Evolutionary conservation across 2,113 vertebrate genomes (phyloP).

Genomic region (Pseudonaja textilis): DNA sequence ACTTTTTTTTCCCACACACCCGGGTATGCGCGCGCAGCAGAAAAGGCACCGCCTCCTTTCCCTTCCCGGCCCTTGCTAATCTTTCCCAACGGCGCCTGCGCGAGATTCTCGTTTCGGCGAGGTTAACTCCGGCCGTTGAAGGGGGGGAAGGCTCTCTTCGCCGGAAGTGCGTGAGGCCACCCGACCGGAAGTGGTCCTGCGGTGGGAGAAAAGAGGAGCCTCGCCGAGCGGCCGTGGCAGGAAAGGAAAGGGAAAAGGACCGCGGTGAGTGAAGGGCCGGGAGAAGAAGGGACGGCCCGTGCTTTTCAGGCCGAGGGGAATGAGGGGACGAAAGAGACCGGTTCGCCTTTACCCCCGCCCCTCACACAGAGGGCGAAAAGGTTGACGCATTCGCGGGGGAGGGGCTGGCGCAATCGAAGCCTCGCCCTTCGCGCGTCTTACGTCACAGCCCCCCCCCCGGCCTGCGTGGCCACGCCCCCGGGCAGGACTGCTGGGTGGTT

Average conservation of each 20-base stretch:
- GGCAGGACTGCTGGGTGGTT: background rate
- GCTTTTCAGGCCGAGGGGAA: too few relatives aligned
- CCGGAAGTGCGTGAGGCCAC: background rate
- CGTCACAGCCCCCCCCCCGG: background rate
- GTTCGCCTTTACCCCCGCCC: background rate
- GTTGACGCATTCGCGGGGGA: background rate
- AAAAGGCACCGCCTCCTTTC: background rate
- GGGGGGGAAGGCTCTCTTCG: too few relatives aligned
- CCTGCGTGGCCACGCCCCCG: background rate
- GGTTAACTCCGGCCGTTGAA: background rate
- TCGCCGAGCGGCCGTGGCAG: background rate
- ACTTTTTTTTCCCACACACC: too few relatives aligned
- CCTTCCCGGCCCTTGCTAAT: background rate
- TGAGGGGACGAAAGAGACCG: background rate
- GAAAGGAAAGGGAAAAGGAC: background rate
- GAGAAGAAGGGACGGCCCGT: background rate
- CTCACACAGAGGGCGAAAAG: background rate
- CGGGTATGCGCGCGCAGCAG: background rate
- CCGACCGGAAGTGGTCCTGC: conserved; percentile 1
- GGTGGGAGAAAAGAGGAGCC: background rate
- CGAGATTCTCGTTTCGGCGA: too few relatives aligned
- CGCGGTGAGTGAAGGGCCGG: background rate
- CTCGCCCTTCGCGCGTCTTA: background rate
- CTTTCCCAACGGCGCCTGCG: background rate
- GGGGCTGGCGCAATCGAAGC: background rate